Percentiles rank a stretch among this genome's conserved stretches.
phyloP scores from a whole-genome alignment of 2,113 vertebrate species.

The Bos taurus region DNA sequence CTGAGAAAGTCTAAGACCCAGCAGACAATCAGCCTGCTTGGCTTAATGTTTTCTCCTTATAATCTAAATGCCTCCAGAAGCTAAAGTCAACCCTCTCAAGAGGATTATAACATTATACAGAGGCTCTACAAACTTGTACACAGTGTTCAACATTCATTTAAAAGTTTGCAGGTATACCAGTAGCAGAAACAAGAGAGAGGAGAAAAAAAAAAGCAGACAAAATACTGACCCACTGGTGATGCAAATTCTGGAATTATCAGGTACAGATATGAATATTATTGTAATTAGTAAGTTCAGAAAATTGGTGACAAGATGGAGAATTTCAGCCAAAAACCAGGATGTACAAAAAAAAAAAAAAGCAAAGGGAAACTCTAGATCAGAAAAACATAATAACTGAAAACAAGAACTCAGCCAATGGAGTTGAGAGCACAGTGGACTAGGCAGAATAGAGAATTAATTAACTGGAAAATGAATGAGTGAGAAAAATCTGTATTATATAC shows the following conservation, averaged over 20 bases:
- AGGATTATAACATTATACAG: background rate
- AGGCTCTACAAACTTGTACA: background rate
- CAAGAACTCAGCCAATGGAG: accelerated
- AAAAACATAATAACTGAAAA: background rate
- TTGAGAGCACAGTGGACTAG: background rate
- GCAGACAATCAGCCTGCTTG: background rate
- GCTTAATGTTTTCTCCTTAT: background rate
- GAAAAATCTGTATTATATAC: background rate
- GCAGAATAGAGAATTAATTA: background rate
- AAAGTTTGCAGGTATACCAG: background rate
- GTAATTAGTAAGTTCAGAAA: background rate
- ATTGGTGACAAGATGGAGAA: background rate
- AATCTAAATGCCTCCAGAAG: background rate
- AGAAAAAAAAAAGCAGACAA: background rate
- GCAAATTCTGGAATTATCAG: background rate
- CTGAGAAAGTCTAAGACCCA: background rate
- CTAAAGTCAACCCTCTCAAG: background rate
- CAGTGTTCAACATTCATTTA: background rate
- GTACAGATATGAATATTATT: too few relatives aligned
- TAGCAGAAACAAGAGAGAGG: background rate
- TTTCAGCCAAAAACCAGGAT: background rate
- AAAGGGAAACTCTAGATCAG: background rate
- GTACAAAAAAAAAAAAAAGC: background rate
- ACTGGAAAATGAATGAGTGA: background rate
- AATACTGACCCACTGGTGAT: background rate